Conservation (phyloP, 2,113 vertebrate species). For the Lynx canadensis region DNA sequence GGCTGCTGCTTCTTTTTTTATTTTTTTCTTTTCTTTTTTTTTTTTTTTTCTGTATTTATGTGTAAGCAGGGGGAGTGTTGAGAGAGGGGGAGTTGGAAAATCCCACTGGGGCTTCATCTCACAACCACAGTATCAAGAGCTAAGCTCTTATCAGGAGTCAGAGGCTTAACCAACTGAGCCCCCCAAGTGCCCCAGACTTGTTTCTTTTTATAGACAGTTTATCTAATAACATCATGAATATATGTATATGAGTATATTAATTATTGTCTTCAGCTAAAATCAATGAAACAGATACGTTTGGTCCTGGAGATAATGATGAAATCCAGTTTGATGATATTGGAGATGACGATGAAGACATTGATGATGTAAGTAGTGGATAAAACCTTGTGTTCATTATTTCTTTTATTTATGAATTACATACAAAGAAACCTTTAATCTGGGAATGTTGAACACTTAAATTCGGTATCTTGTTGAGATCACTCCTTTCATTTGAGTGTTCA, state of each 20-base stretch:
- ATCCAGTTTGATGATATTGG: slow-evolving; percentile 99
- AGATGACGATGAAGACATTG: slow-evolving; percentile 98
- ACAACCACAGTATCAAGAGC: no score
- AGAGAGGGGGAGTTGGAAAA: no score
- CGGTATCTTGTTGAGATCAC: no score
- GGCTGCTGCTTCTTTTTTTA: no score
- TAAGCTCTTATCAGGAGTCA: no score
- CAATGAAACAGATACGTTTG: slow-evolving; percentile 98
- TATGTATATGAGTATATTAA: slow-evolving; percentile 28
- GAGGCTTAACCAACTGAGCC: no score
- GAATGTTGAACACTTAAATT: neutral
- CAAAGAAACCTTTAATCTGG: neutral
- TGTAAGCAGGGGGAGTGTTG: no score
- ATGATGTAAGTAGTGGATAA: slow-evolving; percentile 92
- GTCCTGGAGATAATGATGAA: slow-evolving; percentile 97
- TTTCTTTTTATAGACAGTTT: neutral
- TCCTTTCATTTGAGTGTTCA: neutral
- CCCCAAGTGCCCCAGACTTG: neutral
- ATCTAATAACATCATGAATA: neutral
- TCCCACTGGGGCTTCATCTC: no score
- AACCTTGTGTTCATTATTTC: neutral
- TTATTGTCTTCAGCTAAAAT: slow-evolving; percentile 92
- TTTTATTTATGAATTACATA: neutral
- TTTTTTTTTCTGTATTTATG: no score
- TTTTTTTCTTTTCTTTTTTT: no score